These are phyloP conservation scores for Holacanthella duospinosa DNA, from an alignment of 2,888 invertebrate species.

Conservation along the genomic window DNA sequence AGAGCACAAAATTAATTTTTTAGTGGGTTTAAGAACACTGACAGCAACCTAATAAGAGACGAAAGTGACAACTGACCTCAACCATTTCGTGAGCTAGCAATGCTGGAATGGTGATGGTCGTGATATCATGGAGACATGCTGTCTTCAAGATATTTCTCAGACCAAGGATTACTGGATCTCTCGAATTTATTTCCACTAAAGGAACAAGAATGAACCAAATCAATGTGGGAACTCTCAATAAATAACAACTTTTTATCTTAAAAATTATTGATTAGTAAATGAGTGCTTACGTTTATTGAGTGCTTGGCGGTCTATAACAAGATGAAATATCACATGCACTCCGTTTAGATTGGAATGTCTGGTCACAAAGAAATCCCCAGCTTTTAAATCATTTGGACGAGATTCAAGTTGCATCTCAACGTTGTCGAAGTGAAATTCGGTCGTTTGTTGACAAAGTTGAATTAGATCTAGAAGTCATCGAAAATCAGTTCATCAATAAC, in stretches of 20 bases:
- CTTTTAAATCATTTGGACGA: constrained; percentile 27
- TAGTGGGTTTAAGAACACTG: not conserved
- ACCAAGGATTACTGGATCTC: constrained; percentile 90
- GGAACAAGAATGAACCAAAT: constrained; percentile 26
- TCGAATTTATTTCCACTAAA: constrained; percentile 79
- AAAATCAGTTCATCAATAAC: not conserved
- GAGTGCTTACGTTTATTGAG: constrained; percentile 33
- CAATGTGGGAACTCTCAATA: constrained; percentile 40
- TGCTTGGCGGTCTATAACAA: constrained; percentile 56
- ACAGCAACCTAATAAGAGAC: not conserved
- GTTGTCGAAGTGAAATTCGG: constrained; percentile 89
- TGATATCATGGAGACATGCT: constrained; percentile 89
- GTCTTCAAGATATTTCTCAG: constrained; percentile 87
- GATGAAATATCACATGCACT: constrained; percentile 89
- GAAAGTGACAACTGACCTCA: constrained; percentile 53
- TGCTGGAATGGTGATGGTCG: constrained; percentile 83
- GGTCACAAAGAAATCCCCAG: constrained; percentile 73
- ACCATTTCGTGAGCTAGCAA: constrained; percentile 85
- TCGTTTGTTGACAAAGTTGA: constrained; percentile 61
- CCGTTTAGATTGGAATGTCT: constrained; percentile 88
- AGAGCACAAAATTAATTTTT: not conserved
- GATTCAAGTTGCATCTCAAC: constrained; percentile 70
- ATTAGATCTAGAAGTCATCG: constrained; percentile 51
- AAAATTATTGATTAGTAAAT: too few species aligned
- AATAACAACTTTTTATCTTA: too few species aligned